Base-by-base conservation (phyloP, 1,140 invertebrate species). In the Diprion similis region DNA sequence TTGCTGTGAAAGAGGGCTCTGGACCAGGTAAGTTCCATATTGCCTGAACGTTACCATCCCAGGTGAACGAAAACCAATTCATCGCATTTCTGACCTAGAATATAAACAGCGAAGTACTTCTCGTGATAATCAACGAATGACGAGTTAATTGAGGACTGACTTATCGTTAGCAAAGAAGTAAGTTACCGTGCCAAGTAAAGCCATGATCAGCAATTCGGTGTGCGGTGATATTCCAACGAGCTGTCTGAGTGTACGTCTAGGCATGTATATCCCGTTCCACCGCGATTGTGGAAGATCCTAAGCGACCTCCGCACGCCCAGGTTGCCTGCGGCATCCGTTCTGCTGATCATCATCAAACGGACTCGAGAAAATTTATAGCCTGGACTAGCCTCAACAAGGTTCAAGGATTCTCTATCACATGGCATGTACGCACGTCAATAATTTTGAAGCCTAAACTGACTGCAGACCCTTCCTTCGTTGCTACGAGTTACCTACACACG, bases 151-250 rank as follows among this genome's bases (percentile, higher is more conserved):
- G 1, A 19, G 19, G 45, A 69, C 48, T 65, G 15, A 18, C 59
- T 65, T 4, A 64, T 64, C 51, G n/a, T n/a, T n/a, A 6, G 6
- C 24, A 37, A 37, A 37, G 24, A 37, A 6, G 24, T 37, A 37
- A 37, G 24, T 82, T 71, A 82, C 83, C 76, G 80, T 65, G 37
- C 81, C 81, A 10, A 84, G 8, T 0, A 78, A 17, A 59, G 78
- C 81, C 80, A 83, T 83, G 18, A 82, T 77, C 17, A 82, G 51
- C 15, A 83, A 73, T 76, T 84, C 80, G 10, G 76, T 78, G 37
- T 78, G 78, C 46, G 78, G 78, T 9, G 79, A 76, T 18, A 78
- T n/a, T 19, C 78, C 77, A 13, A 76, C 47, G 15, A 78, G 37
- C 37, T 46, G 68, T 70, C 74, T 76, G n/a, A 79, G 13, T 17